phyloP scores from a whole-genome alignment of 1,140 invertebrate genomes.

The Meloidogyne exigua region DNA sequence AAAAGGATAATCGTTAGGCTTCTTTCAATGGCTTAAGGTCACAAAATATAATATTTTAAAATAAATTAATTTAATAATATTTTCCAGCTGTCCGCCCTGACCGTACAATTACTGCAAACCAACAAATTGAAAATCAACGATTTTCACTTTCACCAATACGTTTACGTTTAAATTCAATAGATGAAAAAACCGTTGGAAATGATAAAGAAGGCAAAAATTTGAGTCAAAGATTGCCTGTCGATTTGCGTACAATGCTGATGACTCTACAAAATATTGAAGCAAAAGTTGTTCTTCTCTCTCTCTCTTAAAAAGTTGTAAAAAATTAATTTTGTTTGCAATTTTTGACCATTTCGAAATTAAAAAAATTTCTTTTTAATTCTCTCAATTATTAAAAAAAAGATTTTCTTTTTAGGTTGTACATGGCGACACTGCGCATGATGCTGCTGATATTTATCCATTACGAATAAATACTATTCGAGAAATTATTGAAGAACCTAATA shows the following conservation, averaged over 20 bases:
- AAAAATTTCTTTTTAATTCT: too few species aligned
- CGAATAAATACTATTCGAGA: constrained; percentile 54
- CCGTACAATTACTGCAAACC: constrained; percentile 51
- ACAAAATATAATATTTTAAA: too few species aligned
- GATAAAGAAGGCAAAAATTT: constrained; percentile 22
- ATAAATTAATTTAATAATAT: too few species aligned
- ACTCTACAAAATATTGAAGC: constrained; percentile 59
- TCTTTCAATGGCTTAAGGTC: too few species aligned
- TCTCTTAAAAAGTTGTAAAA: not conserved
- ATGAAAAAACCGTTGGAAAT: not conserved
- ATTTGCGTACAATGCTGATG: constrained; percentile 61
- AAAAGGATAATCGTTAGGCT: too few species aligned
- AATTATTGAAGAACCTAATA: constrained; percentile 54
- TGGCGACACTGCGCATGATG: constrained; percentile 56
- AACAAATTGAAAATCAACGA: constrained; percentile 20
- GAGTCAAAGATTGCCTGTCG: constrained; percentile 53
- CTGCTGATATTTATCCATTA: constrained; percentile 57
- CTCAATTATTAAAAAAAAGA: not conserved
- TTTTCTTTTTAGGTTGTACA: constrained; percentile 45
- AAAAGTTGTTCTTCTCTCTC: constrained; percentile 41
- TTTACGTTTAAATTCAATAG: constrained; percentile 13
- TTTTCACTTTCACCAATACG: constrained; percentile 14
- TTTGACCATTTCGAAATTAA: too few species aligned
- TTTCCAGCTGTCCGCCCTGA: constrained; percentile 52
- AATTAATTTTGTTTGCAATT: constrained; percentile 4